Conservation (phyloP, 2,888 invertebrate species). For the Acleris emargana region DNA sequence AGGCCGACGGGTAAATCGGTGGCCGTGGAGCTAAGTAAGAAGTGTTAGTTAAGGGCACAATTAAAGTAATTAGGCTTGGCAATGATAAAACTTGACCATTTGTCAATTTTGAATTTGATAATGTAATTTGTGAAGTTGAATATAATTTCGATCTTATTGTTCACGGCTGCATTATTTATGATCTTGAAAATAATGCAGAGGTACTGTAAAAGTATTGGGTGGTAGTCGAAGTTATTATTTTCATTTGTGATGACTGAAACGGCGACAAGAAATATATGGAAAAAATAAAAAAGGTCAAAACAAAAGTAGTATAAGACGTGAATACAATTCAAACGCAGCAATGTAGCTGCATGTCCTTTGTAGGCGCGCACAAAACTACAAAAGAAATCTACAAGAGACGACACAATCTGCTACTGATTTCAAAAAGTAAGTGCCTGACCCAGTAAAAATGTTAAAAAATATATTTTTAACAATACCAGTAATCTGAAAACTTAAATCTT, state of each 20-base stretch:
- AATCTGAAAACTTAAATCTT: slow-evolving; percentile 39
- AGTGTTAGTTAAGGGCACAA: slow-evolving; percentile 33
- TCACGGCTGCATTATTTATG: background rate
- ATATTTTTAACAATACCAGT: slow-evolving; percentile 42
- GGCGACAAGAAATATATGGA: too few species aligned
- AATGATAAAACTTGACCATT: slow-evolving; percentile 27
- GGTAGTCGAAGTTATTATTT: too few species aligned
- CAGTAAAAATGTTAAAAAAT: slow-evolving; percentile 44
- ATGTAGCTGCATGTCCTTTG: background rate
- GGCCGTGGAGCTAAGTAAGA: slow-evolving; percentile 15
- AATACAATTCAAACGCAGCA: background rate
- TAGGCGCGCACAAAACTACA: background rate
- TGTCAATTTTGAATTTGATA: slow-evolving; percentile 25
- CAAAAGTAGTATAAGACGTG: background rate
- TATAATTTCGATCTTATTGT: background rate
- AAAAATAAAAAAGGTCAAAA: too few species aligned
- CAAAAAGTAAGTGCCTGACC: slow-evolving; percentile 41
- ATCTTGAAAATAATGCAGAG: background rate
- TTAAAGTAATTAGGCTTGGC: slow-evolving; percentile 30
- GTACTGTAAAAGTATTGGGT: too few species aligned
- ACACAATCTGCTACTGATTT: slow-evolving; percentile 27
- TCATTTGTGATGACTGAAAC: too few species aligned
- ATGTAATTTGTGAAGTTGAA: slow-evolving; percentile 13
- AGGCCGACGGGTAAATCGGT: slow-evolving; percentile 26
- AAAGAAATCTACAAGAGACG: slow-evolving; percentile 12